Evolutionary conservation across 2,888 invertebrate genomes (phyloP), one percentile per base, ranked within the genome.

Genomic region (Cabera pusaria): DNA sequence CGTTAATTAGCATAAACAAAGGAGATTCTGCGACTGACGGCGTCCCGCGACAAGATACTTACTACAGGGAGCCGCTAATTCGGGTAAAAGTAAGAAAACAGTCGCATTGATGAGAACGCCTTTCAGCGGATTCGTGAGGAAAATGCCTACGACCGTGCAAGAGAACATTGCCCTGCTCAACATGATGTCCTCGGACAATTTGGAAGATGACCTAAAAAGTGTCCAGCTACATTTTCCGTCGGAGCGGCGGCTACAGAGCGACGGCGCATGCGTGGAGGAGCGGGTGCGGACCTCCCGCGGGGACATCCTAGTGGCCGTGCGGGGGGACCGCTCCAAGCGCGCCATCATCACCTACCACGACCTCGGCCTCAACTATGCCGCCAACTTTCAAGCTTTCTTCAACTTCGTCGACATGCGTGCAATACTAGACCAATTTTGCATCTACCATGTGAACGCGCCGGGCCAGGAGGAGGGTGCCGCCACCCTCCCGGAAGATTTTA

Each of bases 341-440:
- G 97, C 98, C 59, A 97, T 99, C 66, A 64, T 99, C 69, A 99
- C 99, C 55, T 99, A 98, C 89, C 99, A 99, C 88, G 99, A 99
- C 91, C 92, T 99, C 83, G 99, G 99, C 66, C 94, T 99, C 61
- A 99, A 99, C 86, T 98, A 96, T 91, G 93, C 96, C 59, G 95
- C 97, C 59, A 96, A 95, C 88, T 97, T 96, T 85, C 97, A 97
- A 90, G 96, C 97, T 25, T 97, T 97, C 89, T 97, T 97, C 88
- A 97, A 97, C 83, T 97, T 93, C 85, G 94, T 95, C 54, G 96
- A 97, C 64, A 97, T 97, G 96, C 91, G 96, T 60, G 92, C 95
- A 28, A 90, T 97, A 52, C 90, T 97, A 64, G 95, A 97, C 70
- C 95, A 97, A 83, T 99, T 99, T 82, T 98, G 98, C 87, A 96